Conservation (phyloP, 1,140 invertebrate genomes). For the Apis dorsata region DNA sequence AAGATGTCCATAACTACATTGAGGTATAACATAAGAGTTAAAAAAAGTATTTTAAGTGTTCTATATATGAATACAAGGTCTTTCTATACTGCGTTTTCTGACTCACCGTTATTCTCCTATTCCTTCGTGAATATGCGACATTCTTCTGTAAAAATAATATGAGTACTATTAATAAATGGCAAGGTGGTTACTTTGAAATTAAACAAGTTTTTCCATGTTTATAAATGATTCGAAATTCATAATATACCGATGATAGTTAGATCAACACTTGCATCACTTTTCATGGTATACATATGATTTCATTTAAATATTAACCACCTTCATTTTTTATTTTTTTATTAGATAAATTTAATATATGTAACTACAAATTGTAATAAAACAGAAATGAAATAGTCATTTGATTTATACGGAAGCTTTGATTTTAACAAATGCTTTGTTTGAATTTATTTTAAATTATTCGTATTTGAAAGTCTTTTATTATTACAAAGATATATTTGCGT, state of each 20-base stretch:
- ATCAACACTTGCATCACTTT: conserved; percentile 53
- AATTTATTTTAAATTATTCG: conserved; percentile 23
- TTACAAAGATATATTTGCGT: conserved; percentile 9
- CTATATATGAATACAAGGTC: conserved; percentile 59
- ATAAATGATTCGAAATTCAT: conserved; percentile 54
- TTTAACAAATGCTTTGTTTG: neutral
- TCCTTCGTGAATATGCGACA: conserved; percentile 49
- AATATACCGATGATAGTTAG: conserved; percentile 53
- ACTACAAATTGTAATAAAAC: neutral
- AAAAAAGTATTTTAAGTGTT: conserved; percentile 63
- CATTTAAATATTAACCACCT: conserved; percentile 24
- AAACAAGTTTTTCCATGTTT: conserved; percentile 64
- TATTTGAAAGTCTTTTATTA: conserved; percentile 16
- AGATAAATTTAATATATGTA: neutral
- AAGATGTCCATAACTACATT: conserved; percentile 52
- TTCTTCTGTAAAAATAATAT: conserved; percentile 57
- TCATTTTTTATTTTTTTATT: conserved; percentile 15
- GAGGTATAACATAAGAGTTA: conserved; percentile 56
- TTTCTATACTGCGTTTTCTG: conserved; percentile 64
- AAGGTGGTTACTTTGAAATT: conserved; percentile 56
- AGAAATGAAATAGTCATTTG: neutral
- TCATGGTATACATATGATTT: conserved; percentile 4
- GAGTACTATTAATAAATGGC: conserved; percentile 58
- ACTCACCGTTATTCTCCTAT: conserved; percentile 60
- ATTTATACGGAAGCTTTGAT: conserved; percentile 7